phyloP scores from a whole-genome alignment of 2,113 vertebrate species.

The Leucopternis melanops region DNA sequence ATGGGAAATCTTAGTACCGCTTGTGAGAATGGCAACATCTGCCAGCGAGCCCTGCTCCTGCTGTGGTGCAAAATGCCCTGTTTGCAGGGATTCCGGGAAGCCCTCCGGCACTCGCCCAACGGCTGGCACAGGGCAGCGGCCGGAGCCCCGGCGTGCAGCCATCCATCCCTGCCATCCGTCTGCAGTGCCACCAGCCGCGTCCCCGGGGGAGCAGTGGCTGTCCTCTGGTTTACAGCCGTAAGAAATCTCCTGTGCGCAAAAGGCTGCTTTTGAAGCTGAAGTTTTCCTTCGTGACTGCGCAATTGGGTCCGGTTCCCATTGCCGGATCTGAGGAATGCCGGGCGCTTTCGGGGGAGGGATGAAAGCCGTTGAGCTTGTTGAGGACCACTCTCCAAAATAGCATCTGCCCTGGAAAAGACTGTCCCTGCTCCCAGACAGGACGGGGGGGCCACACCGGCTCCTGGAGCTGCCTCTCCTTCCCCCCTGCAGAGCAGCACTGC shows the following conservation, averaged over 20 bases:
- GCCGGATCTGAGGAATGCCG: neutral
- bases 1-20: neutral
- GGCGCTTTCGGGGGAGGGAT: neutral
- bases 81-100: constrained; percentile 2
- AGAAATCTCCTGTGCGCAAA: constrained; percentile 63
- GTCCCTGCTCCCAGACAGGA: neutral
- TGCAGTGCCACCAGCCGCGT: neutral
- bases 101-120: constrained; percentile 82
- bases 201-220: constrained; percentile 31
- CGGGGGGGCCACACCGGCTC: accelerated
- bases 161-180: constrained; percentile 58
- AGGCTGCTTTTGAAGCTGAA: constrained; percentile 53
- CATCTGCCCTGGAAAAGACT: neutral
- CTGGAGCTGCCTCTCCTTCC: neutral
- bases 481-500: neutral
- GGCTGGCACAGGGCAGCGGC: constrained; percentile 55
- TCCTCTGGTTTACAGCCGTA: constrained; percentile 49
- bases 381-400: neutral
- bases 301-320: constrained; percentile 38
- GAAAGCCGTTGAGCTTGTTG: neutral
- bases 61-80: constrained; percentile 22
- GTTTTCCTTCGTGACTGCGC: constrained; percentile 29
- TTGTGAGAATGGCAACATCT: neutral
- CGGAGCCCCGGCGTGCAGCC: constrained; percentile 41
- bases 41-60: neutral